Evolutionary conservation across 2,797 vertebrate species (phyloP).

Genomic region (Florisuga fusca): DNA sequence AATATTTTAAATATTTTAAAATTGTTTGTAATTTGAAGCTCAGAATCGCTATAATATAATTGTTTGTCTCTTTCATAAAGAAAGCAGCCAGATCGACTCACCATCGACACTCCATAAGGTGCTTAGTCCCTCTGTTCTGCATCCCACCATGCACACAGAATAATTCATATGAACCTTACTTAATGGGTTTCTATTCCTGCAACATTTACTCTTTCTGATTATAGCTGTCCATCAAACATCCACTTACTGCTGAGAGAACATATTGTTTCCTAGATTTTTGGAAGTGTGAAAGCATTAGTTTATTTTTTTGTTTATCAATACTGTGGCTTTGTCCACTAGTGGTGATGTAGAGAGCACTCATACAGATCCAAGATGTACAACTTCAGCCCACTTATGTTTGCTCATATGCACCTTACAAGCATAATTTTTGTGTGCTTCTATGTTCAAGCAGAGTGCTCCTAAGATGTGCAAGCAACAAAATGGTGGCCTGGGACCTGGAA

Average conservation of each 20-base stretch:
- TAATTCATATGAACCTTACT: constrained; percentile 37
- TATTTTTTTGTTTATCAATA: not conserved
- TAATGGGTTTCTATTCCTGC: constrained; percentile 37
- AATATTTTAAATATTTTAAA: constrained; percentile 1
- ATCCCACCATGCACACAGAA: not conserved
- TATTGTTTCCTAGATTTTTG: not conserved
- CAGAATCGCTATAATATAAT: not conserved
- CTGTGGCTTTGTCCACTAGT: not conserved
- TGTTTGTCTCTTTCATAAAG: not conserved
- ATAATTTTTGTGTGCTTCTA: not conserved
- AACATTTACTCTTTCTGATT: not conserved
- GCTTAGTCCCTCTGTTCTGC: not conserved
- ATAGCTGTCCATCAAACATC: not conserved
- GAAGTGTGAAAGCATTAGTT: not conserved
- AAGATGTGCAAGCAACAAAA: not conserved
- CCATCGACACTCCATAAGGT: constrained; percentile 17
- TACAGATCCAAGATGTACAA: not conserved
- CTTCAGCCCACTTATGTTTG: not conserved
- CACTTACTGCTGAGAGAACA: not conserved
- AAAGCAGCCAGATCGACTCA: constrained; percentile 23
- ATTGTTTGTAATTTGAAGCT: not conserved
- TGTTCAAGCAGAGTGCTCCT: not conserved
- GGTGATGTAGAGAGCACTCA: not conserved
- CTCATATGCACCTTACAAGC: not conserved
- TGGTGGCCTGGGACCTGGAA: not conserved